Conservation (phyloP, 2,113 vertebrate species). For the Hippocampus guttulatus region DNA sequence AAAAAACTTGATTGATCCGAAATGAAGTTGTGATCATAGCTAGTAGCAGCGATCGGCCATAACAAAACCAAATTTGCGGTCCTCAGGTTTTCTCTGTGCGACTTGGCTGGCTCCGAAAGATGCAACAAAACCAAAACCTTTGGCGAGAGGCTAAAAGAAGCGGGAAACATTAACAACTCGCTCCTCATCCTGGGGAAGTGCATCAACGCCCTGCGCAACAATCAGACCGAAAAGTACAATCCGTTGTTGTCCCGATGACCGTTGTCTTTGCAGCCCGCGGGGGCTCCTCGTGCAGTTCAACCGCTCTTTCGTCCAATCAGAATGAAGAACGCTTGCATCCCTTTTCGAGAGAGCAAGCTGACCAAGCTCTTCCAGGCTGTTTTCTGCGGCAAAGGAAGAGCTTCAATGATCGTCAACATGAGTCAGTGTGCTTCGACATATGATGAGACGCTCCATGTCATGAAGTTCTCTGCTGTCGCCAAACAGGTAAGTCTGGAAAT, state of each 20-base stretch:
- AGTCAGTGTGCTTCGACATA: slow-evolving; percentile 84
- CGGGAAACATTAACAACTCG: slow-evolving; percentile 88
- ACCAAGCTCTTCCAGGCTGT: slow-evolving; percentile 86
- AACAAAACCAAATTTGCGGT: background rate
- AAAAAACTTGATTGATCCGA: background rate
- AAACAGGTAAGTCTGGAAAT: slow-evolving; percentile 73
- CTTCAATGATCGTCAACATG: slow-evolving; percentile 86
- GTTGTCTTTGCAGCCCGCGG: background rate
- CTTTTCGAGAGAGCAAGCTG: slow-evolving; percentile 88
- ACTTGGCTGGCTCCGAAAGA: slow-evolving; percentile 86
- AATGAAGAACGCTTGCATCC: slow-evolving; percentile 67
- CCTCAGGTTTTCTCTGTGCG: slow-evolving; percentile 82
- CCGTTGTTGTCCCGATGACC: background rate
- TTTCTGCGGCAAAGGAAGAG: slow-evolving; percentile 82
- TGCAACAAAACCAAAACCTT: slow-evolving; percentile 85
- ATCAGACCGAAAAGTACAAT: slow-evolving; percentile 75
- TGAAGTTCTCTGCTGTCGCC: slow-evolving; percentile 88
- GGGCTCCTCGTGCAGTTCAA: background rate
- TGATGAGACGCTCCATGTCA: slow-evolving; percentile 84
- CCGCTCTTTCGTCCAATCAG: slow-evolving; percentile 22
- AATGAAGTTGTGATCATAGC: background rate
- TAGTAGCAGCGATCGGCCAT: too few relatives aligned
- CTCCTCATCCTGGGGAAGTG: slow-evolving; percentile 88
- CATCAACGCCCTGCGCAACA: slow-evolving; percentile 80
- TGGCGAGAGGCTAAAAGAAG: slow-evolving; percentile 85